Conservation (phyloP, 2,797 vertebrate genomes). For the Macrochelys suwanniensis region DNA sequence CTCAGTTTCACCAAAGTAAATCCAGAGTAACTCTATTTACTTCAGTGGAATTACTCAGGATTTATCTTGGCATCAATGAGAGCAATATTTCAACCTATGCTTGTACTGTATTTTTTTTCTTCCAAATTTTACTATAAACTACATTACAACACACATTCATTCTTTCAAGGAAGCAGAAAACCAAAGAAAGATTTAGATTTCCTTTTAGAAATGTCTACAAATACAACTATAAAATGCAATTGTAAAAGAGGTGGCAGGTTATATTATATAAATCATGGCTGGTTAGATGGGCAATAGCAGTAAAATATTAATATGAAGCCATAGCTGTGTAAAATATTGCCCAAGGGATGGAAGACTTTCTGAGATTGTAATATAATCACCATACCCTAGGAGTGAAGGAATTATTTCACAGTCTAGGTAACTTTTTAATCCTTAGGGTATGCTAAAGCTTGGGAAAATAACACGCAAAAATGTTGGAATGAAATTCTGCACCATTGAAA, state of each 20-base stretch:
- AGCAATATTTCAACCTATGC: not conserved
- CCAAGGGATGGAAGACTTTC: not conserved
- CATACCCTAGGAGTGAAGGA: not conserved
- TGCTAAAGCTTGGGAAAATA: not conserved
- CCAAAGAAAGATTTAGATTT: not conserved
- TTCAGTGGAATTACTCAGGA: not conserved
- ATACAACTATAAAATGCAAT: not conserved
- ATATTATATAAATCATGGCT: conserved; percentile 10
- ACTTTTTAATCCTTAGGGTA: not conserved
- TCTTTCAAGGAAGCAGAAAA: not conserved
- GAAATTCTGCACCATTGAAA: not conserved
- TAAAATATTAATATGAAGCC: conserved; percentile 16
- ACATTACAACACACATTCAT: not conserved
- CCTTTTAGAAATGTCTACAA: conserved; percentile 12
- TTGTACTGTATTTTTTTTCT: not conserved
- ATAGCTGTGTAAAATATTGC: not conserved
- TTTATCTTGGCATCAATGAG: not conserved
- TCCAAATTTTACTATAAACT: not conserved
- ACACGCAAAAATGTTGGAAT: not conserved
- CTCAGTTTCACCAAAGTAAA: not conserved
- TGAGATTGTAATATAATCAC: not conserved
- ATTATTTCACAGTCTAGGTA: not conserved
- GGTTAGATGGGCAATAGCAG: conserved; percentile 1
- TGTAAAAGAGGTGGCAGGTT: not conserved
- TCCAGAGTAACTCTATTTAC: not conserved